Base-by-base conservation (phyloP, 37 sponge, comb jelly and placozoan genomes). In the Geodia barretti region DNA sequence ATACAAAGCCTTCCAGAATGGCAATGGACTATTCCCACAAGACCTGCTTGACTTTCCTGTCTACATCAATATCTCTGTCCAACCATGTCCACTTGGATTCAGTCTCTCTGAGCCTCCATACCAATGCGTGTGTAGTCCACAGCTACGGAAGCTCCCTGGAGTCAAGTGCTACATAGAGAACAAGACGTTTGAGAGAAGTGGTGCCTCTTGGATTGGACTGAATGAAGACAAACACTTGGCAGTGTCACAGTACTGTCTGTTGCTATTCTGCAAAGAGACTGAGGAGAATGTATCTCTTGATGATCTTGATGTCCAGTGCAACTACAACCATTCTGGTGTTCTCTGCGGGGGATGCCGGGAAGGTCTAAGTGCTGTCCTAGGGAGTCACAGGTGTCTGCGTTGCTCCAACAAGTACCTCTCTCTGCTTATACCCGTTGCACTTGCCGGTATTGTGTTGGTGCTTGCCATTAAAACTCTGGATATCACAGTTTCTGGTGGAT, bases 381-480 rank as follows among this genome's bases (percentile, higher is more conserved):
- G 74, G 5, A n/a, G 32, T 29, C 39, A 73, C 24, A 5, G 41
- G 54, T 73, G 74, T 73, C 4, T 5, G 25, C 28, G 3, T 43
- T 73, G 74, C 74, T 43, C 74, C 58, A 42, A 73, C 28, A 43
- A 5, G 54, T 73, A 41, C 28, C 74, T 73, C 4, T 40, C 28
- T 42, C 58, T 73, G 2, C 26, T 73, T 3, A 39, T 73, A 14
- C 28, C 25, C 3, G 24, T 43, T 39, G 74, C 74, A 21, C 3
- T 42, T 25, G 58, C 58, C 5, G 74, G 74, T 2, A 11, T 73
- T n/a, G 11, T 73, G 25, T 26, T 73, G 3, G 58, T 73, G 26
- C 24, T 73, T n/a, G 21, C 37, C 30, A 36, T 73, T 28, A 20
- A 30, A 5, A 4, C 41, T 19, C 58, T 40, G 20, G 37, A 73